phyloP scores from a whole-genome alignment of 2,888 invertebrate genomes.

The Gastracanthus pulcherrimus region DNA sequence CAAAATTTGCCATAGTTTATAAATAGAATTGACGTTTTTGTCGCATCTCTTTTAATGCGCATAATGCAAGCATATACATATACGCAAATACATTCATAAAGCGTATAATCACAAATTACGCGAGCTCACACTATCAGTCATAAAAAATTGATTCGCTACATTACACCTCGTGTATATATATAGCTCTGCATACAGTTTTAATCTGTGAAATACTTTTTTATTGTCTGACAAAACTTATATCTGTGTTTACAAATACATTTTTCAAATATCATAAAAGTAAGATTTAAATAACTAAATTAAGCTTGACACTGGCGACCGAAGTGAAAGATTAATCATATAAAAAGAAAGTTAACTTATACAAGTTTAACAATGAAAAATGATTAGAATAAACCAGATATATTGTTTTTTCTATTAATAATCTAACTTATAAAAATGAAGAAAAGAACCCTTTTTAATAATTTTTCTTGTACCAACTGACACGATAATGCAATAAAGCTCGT shows the following conservation, averaged over 20 bases:
- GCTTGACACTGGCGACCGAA: not conserved
- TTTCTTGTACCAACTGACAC: not conserved
- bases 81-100: constrained; percentile 2
- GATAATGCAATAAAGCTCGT: not conserved
- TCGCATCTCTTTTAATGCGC: not conserved
- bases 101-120: constrained; percentile 32
- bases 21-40: constrained; percentile 11
- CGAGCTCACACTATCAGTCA: constrained; percentile 18
- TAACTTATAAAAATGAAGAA: too few relatives aligned
- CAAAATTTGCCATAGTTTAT: not conserved
- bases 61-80: not conserved
- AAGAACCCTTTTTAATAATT: not conserved
- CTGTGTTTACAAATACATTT: too few relatives aligned
- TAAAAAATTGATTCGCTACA: constrained; percentile 31
- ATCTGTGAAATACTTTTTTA: too few relatives aligned
- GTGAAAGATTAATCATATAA: not conserved
- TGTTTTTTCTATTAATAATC: not conserved
- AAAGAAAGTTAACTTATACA: too few relatives aligned
- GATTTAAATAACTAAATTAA: not conserved
- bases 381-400: not conserved
- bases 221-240: too few relatives aligned
- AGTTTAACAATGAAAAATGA: not conserved
- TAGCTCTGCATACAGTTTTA: not conserved
- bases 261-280: not conserved
- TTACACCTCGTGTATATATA: not conserved